Conservation (phyloP, 2,797 vertebrate species). For the Poeciliopsis infans region DNA sequence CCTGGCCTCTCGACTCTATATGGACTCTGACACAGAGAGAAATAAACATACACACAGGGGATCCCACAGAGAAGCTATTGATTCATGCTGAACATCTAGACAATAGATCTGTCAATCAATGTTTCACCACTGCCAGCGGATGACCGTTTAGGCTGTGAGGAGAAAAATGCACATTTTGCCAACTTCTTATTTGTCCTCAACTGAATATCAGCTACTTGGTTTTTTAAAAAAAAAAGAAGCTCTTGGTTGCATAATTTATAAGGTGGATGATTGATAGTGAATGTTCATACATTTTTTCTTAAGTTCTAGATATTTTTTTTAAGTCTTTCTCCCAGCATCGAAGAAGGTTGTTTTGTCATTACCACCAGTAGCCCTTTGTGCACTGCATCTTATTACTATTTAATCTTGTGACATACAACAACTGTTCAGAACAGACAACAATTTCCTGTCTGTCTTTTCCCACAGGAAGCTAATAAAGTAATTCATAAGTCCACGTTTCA, state of each 20-base stretch:
- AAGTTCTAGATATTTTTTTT: not conserved
- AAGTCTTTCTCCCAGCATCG: not conserved
- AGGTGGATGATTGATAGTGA: not conserved
- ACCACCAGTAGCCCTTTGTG: not conserved
- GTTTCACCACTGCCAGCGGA: slow-evolving; percentile 37
- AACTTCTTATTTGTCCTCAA: not conserved
- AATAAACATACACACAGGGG: slow-evolving; percentile 20
- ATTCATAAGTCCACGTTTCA: not conserved
- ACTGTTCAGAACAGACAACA: not conserved
- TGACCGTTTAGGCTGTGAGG: slow-evolving; percentile 20
- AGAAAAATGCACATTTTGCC: slow-evolving; percentile 18
- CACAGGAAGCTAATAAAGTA: not conserved
- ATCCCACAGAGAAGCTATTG: slow-evolving; percentile 45
- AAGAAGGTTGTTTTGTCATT: not conserved
- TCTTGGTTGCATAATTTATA: not conserved
- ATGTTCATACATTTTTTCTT: slow-evolving; percentile 6
- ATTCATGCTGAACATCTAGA: slow-evolving; percentile 58
- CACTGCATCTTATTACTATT: not conserved
- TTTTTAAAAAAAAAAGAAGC: not conserved
- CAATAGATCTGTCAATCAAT: slow-evolving; percentile 69
- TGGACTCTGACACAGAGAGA: not conserved
- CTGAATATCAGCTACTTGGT: not conserved
- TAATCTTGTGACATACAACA: not conserved
- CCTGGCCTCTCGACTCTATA: not conserved
- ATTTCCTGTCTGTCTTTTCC: not conserved